Evolutionary conservation across 2,888 invertebrate genomes (phyloP), one percentile per base, ranked within the genome.

Genomic region (Callosobruchus maculatus): DNA sequence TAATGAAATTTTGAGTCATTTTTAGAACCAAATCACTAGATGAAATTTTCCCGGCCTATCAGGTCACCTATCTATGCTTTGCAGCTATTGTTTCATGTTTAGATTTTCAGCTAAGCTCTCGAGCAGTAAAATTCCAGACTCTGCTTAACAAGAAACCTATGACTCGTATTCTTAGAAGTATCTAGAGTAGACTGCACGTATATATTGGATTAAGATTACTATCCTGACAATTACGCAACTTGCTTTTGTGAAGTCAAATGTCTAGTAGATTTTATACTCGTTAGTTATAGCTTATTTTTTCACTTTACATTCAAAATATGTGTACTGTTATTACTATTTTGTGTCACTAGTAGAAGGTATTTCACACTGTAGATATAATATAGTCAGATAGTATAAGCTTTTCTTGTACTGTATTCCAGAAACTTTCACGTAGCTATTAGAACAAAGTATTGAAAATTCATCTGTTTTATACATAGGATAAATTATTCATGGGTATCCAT

Each of bases 161-260:
- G 49, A 71, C 22, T 67, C 9, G 21, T 71, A 49, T 31, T 30
- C 22, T n/a, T 66, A 20, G n/a, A 72, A 21, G n/a, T 31, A 68
- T 77, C 78, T 78, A 78, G 78, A 78, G 78, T 78, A 77, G 78
- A 77, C 68, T 77, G 76, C 78, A 78, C 78, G 77, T 77, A 70
- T 70, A 68, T 68, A 9, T 9, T 68, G 9, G 20, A 22, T 18
- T 5, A 22, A 9, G 7, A 21, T 67, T 67, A 26, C n/a, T 18
- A 49, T 49, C 13, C 49, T 49, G 9, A 49, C 49, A 49, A 18
- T 13, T 13, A 13, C 4, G 49, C 18, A 7, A 49, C 9, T 7
- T 7, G 49, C 49, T 49, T 49, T 1, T 49, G 49, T 49, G 49
- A 13, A 49, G 49, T 13, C 1, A 3, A 49, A 49, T 18, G 49